Evolutionary conservation across 2,888 invertebrate species (phyloP).

Genomic region (Ecdyonurus torrentis): DNA sequence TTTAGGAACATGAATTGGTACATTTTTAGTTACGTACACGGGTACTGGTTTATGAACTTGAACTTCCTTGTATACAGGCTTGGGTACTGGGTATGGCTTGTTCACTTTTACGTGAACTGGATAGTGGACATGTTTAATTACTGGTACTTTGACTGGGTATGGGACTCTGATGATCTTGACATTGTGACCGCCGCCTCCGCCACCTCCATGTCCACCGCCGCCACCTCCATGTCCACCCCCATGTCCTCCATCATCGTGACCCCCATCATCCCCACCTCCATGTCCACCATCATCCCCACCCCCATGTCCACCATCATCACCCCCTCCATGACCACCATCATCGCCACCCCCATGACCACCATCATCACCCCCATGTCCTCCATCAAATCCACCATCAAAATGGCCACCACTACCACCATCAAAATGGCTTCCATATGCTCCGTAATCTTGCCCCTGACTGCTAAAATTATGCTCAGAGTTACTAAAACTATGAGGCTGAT

Average conservation of each 20-base stretch:
- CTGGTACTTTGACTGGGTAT: conserved; percentile 3
- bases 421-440: background rate
- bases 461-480: too few relatives aligned
- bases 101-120: conserved; percentile 49
- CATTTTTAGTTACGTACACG: conserved; percentile 40
- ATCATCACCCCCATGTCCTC: background rate
- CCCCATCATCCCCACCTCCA: background rate
- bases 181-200: background rate
- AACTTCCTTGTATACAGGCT: conserved; percentile 33
- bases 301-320: too few relatives aligned
- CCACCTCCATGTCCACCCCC: background rate
- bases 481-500: too few relatives aligned
- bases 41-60: conserved; percentile 32
- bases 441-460: too few relatives aligned
- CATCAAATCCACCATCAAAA: background rate
- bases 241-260: background rate
- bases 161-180: conserved; percentile 1
- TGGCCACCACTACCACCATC: background rate
- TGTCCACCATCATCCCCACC: background rate
- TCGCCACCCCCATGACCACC: too few relatives aligned
- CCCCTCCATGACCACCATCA: too few relatives aligned
- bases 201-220: background rate
- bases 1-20: conserved; percentile 51
- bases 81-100: conserved; percentile 26
- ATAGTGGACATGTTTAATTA: conserved; percentile 9